Evolutionary conservation across 1,140 invertebrate species (phyloP), one percentile per base, ranked within the genome.

Genomic region (Patella vulgata): DNA sequence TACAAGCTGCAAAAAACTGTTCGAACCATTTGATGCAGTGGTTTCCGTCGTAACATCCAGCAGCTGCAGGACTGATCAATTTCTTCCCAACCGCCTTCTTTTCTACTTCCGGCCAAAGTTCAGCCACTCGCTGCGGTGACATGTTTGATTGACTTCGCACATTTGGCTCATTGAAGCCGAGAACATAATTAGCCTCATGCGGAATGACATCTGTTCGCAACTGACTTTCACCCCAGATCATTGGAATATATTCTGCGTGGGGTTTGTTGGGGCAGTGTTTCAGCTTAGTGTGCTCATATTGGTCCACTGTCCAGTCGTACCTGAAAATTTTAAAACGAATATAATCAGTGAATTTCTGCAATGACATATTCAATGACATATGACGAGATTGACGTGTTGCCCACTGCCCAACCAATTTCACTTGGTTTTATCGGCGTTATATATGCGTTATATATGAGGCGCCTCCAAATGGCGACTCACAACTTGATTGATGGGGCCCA

Each of bases 1-100:
- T 36, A 19, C 62, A 64, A n/a, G 40, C 30, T 1, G 48, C 21
- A 50, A 63, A 63, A 46, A 63, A 63, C 42, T 54, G 51, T 27
- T 12, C 25, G 28, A 50, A 50, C 48, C 48, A 50, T 14, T 40
- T 47, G 19, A 53, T 52, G 14, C 33, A 36, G 14, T 36, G 5
- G 6, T 36, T 5, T 8, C 6, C 33, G 14, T 36, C 14, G 33
- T 14, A 8, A 11, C 46, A 48, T 48, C 46, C 21, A 48, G 46
- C 46, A n/a, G 23, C n/a, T 3, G 46, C 46, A 8, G 46, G 46
- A 25, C 46, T 48, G 23, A 48, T 28, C 1, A 48, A 4, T 14
- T 23, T 25, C 46, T 17, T 48, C 3, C 23, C n/a, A 28, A 14
- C 21, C 12, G 46, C 46, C 23, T 4, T 28, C 25, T 23, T 25